Conservation (phyloP, 2,797 vertebrate species). For the Lacerta agilis region DNA sequence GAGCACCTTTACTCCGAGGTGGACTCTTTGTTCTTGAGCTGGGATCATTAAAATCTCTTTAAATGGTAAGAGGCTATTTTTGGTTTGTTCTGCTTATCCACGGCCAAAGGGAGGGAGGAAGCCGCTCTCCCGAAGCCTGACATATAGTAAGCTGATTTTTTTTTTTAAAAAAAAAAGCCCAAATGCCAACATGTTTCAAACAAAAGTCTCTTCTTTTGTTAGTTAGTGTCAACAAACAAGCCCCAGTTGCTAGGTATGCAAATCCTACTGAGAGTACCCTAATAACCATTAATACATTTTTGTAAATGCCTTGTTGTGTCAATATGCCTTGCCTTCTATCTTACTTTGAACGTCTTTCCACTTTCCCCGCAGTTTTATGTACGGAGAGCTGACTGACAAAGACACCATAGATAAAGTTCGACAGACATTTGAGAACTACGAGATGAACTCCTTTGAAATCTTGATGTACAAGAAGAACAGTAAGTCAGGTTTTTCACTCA, state of each 20-base stretch:
- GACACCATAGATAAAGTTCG: slow-evolving; percentile 91
- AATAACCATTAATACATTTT: not conserved
- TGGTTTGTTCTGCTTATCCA: too few relatives aligned
- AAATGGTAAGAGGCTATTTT: too few relatives aligned
- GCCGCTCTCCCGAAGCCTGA: too few relatives aligned
- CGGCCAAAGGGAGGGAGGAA: too few relatives aligned
- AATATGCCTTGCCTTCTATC: not conserved
- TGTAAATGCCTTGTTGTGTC: not conserved
- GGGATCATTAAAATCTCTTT: too few relatives aligned
- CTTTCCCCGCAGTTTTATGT: slow-evolving; percentile 91
- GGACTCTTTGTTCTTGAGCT: too few relatives aligned
- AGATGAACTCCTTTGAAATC: slow-evolving; percentile 96
- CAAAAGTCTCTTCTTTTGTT: not conserved
- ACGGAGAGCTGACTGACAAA: slow-evolving; percentile 94
- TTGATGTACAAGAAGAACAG: slow-evolving; percentile 98
- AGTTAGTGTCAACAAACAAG: not conserved
- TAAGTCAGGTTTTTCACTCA: slow-evolving; percentile 78
- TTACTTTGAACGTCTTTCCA: slow-evolving; percentile 50
- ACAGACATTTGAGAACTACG: slow-evolving; percentile 93
- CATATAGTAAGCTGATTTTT: not conserved
- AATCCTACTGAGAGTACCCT: not conserved
- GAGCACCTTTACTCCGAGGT: too few relatives aligned
- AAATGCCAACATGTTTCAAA: not conserved
- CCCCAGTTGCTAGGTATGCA: not conserved
- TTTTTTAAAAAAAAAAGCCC: not conserved